Base-by-base conservation (phyloP, 2,797 vertebrate species). In the Stomatorhinus walkeri region DNA sequence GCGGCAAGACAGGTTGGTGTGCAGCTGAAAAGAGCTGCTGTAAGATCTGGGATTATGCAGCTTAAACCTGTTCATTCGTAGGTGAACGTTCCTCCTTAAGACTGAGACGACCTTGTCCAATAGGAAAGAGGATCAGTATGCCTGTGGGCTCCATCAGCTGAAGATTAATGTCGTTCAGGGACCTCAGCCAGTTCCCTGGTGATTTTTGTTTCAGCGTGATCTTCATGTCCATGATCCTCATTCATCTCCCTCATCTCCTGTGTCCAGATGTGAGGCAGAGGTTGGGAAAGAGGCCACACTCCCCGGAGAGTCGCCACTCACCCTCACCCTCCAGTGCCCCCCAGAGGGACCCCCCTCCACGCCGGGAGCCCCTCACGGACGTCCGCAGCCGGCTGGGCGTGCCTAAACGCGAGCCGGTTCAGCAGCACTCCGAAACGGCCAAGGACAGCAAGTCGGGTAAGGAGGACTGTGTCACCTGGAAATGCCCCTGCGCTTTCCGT, bases 331-430 rank as follows among this genome's bases (percentile, higher is more conserved):
- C 92, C 7, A 9, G 46, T 22, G 46, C 19, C n/a, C 92, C 95
- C 54, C 92, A 93, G 0, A 93, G 93, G 89, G 93, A 93, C 43
- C 89, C 94, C 0, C 93, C 94, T 0, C 92, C 96, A 49, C 94
- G 95, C 46, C 95, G 97, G 88, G 98, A 99, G 3, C 96, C 97
- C 0, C 88, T 95, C 91, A 97, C 96, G 19, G 97, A 98, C 2
- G 97, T 99, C 54, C 98, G 98, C 91, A 97, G 98, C 93, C 95
- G 98, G 32, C 94, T 99, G 49, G 98, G 98, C 8, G 92, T 97
- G 89, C 95, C 96, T 91, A 97, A 94, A 81, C 95, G 95, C 1
- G 97, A 99, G 14, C 90, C 93, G 51, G 95, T 95, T 92, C 93
- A 95, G 72, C 92, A 94, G 81, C 97, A 94, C 91, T 94, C 96